phyloP scores from a whole-genome alignment of 2,888 invertebrate genomes.

The Scaptodrosophila latifasciaeformis region DNA sequence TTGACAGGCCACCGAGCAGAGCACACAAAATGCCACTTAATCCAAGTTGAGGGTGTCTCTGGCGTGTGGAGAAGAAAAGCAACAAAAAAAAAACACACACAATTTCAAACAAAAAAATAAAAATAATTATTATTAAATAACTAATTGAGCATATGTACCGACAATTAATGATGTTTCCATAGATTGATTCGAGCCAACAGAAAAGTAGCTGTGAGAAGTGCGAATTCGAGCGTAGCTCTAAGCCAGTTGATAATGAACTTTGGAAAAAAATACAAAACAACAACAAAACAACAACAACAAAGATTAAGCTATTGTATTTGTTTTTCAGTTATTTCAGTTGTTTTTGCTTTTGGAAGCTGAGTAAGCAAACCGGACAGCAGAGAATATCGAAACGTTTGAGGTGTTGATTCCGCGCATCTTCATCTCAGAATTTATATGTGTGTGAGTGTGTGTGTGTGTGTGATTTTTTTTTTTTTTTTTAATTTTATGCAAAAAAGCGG shows the following conservation, averaged over 20 bases:
- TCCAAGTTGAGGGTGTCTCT: slow-evolving; percentile 36
- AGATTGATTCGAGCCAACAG: neutral
- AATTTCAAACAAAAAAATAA: slow-evolving; percentile 19
- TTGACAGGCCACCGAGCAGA: slow-evolving; percentile 39
- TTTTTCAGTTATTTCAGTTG: slow-evolving; percentile 1
- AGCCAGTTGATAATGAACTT: slow-evolving; percentile 49
- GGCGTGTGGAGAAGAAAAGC: slow-evolving; percentile 7
- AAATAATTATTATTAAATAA: slow-evolving; percentile 58
- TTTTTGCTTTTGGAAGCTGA: slow-evolving; percentile 39
- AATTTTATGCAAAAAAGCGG: slow-evolving; percentile 59
- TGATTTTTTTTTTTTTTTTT: slow-evolving; percentile 6
- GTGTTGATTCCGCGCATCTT: slow-evolving; percentile 49
- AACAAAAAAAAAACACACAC: slow-evolving; percentile 11
- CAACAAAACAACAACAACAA: no score
- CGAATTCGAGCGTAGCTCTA: slow-evolving; percentile 47
- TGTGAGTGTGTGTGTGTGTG: no score
- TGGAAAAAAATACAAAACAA: no score
- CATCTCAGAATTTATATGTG: slow-evolving; percentile 49
- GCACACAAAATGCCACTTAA: slow-evolving; percentile 50
- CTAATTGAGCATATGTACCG: slow-evolving; percentile 52
- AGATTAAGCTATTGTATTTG: slow-evolving; percentile 27
- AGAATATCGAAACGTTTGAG: slow-evolving; percentile 8
- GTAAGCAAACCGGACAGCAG: slow-evolving; percentile 67
- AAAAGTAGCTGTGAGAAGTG: slow-evolving; percentile 43
- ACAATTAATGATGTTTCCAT: slow-evolving; percentile 48